Evolutionary conservation across 2,888 invertebrate genomes (phyloP).

Genomic region (Mythimna vitellina): DNA sequence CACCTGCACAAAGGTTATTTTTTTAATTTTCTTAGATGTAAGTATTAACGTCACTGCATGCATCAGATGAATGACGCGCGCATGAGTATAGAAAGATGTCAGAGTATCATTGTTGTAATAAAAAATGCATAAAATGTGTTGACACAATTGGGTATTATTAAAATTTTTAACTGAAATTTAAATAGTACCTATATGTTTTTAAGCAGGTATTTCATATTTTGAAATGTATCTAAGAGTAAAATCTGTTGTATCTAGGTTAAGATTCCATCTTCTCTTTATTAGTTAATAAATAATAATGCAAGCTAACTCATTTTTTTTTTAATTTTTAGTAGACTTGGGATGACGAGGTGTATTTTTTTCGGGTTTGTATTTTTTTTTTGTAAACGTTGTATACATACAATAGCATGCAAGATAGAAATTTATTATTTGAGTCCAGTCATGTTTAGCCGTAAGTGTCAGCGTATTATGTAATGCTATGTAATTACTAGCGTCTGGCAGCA

Average conservation of each 20-base stretch:
- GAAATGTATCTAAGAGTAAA: neutral
- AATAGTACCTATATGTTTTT: neutral
- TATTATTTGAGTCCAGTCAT: no score
- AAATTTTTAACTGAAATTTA: neutral
- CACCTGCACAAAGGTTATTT: conserved; percentile 85
- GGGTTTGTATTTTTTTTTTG: no score
- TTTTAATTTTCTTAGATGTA: conserved; percentile 13
- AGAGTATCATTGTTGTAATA: conserved; percentile 33
- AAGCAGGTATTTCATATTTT: neutral
- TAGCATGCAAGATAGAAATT: no score
- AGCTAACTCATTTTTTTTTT: no score
- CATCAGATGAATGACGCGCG: conserved; percentile 17
- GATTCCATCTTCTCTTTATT: neutral
- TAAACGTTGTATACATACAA: no score
- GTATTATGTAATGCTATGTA: no score
- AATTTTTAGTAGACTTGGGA: no score
- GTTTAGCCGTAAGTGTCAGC: no score
- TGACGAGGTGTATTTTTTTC: no score
- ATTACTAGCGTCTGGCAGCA: no score
- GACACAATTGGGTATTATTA: conserved; percentile 22
- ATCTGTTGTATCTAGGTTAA: neutral
- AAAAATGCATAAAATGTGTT: conserved; percentile 28
- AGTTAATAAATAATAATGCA: no score
- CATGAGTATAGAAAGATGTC: conserved; percentile 7
- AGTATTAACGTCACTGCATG: conserved; percentile 12